A percentile compares a stretch with the other conserved stretches of the same genome.
Conservation (phyloP, 2,888 invertebrate species). For the Cataglyphis rosenhaueri region DNA sequence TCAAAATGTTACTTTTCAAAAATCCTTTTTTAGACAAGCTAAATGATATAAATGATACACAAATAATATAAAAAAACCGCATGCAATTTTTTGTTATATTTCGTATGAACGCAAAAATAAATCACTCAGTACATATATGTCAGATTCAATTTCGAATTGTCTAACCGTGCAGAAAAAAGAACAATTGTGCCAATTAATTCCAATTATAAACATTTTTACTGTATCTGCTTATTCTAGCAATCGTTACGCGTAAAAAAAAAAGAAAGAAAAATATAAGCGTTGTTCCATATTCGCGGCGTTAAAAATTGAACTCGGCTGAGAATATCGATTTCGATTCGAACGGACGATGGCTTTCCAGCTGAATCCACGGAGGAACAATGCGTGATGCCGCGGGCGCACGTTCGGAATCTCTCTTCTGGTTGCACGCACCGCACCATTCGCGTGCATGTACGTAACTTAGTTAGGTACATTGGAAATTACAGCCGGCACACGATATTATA, state of each 20-base stretch:
- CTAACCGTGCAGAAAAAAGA: background rate
- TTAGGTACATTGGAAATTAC: slow-evolving; percentile 75
- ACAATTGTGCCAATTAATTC: background rate
- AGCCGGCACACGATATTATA: slow-evolving; percentile 77
- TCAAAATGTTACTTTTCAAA: background rate
- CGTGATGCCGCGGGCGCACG: slow-evolving; percentile 54
- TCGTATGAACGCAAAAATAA: background rate
- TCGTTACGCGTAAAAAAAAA: background rate
- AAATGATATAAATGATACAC: background rate
- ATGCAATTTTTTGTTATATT: background rate
- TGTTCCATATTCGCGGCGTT: background rate
- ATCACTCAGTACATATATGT: background rate
- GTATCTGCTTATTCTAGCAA: background rate
- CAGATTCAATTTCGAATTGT: background rate
- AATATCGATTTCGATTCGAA: slow-evolving; percentile 8
- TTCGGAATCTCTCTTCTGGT: slow-evolving; percentile 36
- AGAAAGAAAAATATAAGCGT: slow-evolving; percentile 1
- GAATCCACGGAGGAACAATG: slow-evolving; percentile 47
- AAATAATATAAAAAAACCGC: background rate
- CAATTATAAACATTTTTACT: background rate
- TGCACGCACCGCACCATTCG: slow-evolving; percentile 27
- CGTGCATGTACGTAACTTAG: slow-evolving; percentile 69
- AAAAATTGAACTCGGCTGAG: slow-evolving; percentile 4
- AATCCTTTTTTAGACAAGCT: background rate
- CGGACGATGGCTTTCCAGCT: background rate